Percentiles rank a stretch among this genome's conserved stretches.
Evolutionary conservation across 1,140 invertebrate species (phyloP).

Genomic region (Varroa destructor): DNA sequence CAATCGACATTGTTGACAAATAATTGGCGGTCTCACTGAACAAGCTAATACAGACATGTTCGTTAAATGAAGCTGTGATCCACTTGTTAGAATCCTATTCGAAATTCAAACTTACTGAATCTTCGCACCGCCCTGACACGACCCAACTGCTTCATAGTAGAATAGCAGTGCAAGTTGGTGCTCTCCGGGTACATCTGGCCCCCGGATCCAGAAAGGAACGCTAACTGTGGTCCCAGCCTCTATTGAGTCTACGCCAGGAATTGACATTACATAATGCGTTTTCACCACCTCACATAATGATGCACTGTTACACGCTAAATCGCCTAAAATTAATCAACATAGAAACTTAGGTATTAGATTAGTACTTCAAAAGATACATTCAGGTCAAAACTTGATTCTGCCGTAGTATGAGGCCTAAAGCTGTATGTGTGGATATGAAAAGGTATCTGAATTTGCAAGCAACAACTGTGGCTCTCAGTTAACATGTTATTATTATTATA

Average conservation of each 20-base stretch:
- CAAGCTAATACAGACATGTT: no score
- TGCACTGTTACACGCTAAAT: constrained; percentile 25
- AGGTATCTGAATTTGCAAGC: no score
- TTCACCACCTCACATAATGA: background rate
- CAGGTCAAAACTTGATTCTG: constrained; percentile 29
- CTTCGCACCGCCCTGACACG: no score
- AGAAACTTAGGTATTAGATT: constrained; percentile 28
- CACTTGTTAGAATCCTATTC: no score
- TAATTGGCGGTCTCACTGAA: no score
- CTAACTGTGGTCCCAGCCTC: constrained; percentile 47
- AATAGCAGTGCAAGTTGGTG: constrained; percentile 54
- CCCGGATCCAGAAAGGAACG: constrained; percentile 53
- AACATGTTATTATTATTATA: no score
- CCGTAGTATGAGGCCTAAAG: constrained; percentile 1
- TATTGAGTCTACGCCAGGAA: constrained; percentile 42
- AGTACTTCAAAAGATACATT: no score
- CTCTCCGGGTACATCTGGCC: constrained; percentile 50
- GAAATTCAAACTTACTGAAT: no score
- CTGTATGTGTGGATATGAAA: no score
- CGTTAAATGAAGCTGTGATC: no score
- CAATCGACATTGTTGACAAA: no score
- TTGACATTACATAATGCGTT: constrained; percentile 34
- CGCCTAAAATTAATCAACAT: constrained; percentile 3
- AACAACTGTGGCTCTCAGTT: no score
- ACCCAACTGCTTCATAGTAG: constrained; percentile 51